Evolutionary conservation across 1,140 invertebrate genomes (phyloP), one percentile per base, ranked within the genome.

Genomic region (Anastrepha obliqua): DNA sequence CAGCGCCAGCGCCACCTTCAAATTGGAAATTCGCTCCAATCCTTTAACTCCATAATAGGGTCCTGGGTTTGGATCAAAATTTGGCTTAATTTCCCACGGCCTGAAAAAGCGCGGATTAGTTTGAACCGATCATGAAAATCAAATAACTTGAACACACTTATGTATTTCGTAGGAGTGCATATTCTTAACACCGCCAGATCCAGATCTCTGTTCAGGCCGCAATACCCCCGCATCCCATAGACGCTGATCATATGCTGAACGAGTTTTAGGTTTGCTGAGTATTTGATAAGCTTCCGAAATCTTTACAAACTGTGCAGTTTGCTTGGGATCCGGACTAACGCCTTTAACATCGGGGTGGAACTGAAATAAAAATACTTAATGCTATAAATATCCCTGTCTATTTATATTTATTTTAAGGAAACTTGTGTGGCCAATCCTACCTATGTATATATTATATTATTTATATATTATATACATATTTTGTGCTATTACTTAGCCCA

Each of bases 201-300:
- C 60, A n/a, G 47, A 62, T 51, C n/a, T 13, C 81, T n/a, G 20
- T 64, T n/a, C 17, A 59, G 67, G 67, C 9, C 42, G 17, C 42
- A n/a, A 81, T 58, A 58, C 9, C 64, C 55, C 89, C 89, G 55
- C 64, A 51, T 86, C 20, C 74, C 55, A 81, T 59, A 92, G 91
- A 91, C n/a, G 87, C 55, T 90, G 89, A 88, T 96, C 95, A 93
- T 96, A 96, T 29, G 93, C 91, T 2, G 93, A 92, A 60, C 95
- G 93, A n/a, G 90, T 93, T 7, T 94, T 90, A 0, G 94, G 93
- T 89, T 96, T 95, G 11, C 94, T 94, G 9, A 96, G 91, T 0
- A 95, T 93, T 87, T 94, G 94, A 89, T 96, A 96, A 2, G 96
- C 96, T 91, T 96, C 95, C 44, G 95, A 95, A 65, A 96, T 94